Base-by-base conservation (phyloP, 2,113 vertebrate genomes). In the Brachypteracias leptosomus region DNA sequence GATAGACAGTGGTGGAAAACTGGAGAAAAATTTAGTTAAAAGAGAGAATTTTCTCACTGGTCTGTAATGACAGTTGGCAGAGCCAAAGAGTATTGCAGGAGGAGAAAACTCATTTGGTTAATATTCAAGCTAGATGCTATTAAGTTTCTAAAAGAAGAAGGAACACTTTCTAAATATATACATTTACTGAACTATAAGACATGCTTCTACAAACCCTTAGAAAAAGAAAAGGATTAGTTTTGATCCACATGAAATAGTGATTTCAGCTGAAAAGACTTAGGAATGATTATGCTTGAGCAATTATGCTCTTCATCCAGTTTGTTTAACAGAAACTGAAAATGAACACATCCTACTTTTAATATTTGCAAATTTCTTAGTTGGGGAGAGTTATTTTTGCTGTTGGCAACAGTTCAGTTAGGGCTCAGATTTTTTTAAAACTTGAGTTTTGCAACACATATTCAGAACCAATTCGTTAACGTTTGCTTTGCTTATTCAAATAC, bases 291-390 rank as follows among this genome's bases (percentile, higher is more conserved):
- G n/a, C 17, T 92, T 77, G 46, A 80, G 63, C 29, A 80, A 35
- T 5, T 70, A 28, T 42, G 24, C 24, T 80, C 36, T 85, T 94
- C 63, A 82, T 86, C 31, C 33, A 80, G 13, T 62, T 36, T 85
- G 13, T 76, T 88, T 70, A 86, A 83, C 51, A 70, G 73, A 85
- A 95, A 80, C 79, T 74, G 85, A 77, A 94, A 95, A 80, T 77
- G 29, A 93, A 84, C 72, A 80, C 28, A 86, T 86, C 29, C 63
- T 85, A 33, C 51, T 83, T 79, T 33, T 88, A 85, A 47, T 93
- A 71, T 49, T 84, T 88, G 29, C 8, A 71, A 17, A 67, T 90
- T 63, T 73, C 63, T 70, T 93, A 36, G 18, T 19, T 78, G 33
- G 4, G 6, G 10, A 87, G 24, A 75, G 31, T 88, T 89, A 65